Conservation (phyloP, 35 echinoderm and acorn worm species). For the Ptychodera flava region DNA sequence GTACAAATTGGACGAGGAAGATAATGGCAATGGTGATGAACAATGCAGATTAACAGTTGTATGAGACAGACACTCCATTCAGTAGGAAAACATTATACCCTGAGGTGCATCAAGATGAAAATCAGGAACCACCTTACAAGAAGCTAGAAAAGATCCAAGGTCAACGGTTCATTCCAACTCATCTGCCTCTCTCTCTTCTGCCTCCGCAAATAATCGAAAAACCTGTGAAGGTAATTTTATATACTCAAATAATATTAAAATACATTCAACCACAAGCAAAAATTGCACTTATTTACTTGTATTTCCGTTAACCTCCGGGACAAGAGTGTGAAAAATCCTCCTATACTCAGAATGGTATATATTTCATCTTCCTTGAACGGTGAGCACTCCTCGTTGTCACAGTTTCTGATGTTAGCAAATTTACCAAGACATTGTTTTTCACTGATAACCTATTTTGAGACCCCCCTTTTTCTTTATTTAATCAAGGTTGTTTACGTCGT, state of each 20-base stretch:
- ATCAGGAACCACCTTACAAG: background rate
- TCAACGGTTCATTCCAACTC: background rate
- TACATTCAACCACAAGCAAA: too few relatives aligned
- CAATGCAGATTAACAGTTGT: background rate
- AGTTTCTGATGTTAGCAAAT: too few relatives aligned
- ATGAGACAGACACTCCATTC: background rate
- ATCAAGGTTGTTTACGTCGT: conserved; percentile 16
- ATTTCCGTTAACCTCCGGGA: too few relatives aligned
- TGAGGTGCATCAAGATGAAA: background rate
- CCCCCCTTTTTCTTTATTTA: too few relatives aligned
- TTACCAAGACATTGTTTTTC: too few relatives aligned
- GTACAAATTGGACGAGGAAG: background rate
- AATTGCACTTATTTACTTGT: too few relatives aligned
- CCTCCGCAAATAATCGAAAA: background rate
- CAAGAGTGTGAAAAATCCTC: too few relatives aligned
- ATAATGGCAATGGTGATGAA: background rate
- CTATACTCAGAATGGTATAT: too few relatives aligned
- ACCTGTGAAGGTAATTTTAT: background rate
- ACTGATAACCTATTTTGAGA: too few relatives aligned
- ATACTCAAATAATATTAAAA: too few relatives aligned
- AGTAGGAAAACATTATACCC: background rate
- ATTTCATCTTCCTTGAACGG: too few relatives aligned
- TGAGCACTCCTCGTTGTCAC: too few relatives aligned
- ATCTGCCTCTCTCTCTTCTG: background rate
- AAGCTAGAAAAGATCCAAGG: background rate